phyloP scores from a whole-genome alignment of 2,113 vertebrate genomes.

The Benitochromis conjunctus region DNA sequence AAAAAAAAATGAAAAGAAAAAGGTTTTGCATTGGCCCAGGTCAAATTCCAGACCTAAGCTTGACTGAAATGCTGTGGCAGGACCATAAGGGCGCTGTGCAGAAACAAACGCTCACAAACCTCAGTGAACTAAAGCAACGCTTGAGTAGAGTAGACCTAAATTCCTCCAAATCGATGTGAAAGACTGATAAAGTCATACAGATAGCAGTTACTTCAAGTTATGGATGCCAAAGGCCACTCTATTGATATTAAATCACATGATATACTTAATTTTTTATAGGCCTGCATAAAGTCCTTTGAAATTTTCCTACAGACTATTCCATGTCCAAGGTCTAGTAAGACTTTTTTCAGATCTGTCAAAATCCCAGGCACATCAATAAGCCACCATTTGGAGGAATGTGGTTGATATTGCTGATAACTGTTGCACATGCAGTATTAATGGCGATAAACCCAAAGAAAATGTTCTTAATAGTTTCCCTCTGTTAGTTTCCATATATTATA shows the following conservation, averaged over 20 bases:
- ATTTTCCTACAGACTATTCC: neutral
- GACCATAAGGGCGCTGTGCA: neutral
- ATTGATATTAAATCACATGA: neutral
- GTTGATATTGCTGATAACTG: neutral
- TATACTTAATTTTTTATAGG: neutral
- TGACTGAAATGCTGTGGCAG: neutral
- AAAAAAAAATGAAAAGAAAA: neutral
- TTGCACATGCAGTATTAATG: neutral
- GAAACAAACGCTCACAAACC: neutral
- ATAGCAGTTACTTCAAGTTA: neutral
- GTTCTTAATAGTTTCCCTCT: neutral
- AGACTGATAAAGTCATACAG: neutral
- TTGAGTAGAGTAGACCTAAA: neutral
- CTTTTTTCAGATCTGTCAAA: neutral
- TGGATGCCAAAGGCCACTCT: neutral
- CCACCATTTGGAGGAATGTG: neutral
- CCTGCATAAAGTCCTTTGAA: neutral
- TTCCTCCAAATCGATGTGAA: neutral
- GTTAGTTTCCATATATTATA: no score
- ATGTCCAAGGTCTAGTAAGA: neutral
- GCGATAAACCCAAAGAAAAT: neutral
- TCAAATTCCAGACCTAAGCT: neutral
- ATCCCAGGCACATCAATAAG: neutral
- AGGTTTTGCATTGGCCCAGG: neutral
- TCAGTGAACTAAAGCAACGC: neutral